These are phyloP conservation scores for Onychomys arenicola DNA, from an alignment of 2,797 vertebrate genomes.

Conservation along the genomic window DNA sequence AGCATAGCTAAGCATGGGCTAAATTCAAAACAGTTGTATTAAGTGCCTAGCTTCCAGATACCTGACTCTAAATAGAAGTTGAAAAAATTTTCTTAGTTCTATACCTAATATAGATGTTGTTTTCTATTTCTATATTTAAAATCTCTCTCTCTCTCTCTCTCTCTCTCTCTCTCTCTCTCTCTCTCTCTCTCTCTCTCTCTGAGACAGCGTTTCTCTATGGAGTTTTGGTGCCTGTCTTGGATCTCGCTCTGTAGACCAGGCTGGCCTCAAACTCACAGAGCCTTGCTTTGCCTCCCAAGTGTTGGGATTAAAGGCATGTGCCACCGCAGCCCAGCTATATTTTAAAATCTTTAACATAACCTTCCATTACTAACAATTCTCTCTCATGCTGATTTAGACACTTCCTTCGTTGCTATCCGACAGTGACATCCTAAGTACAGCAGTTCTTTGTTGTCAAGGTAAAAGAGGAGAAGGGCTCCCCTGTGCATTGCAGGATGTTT, in stretches of 20 bases:
- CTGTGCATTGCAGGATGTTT: background rate
- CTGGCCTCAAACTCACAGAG: no score
- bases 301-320: no score
- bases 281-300: no score
- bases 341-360: background rate
- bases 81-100: background rate
- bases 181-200: no score
- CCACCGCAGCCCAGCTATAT: no score
- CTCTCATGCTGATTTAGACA: slow-evolving; percentile 42
- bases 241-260: no score
- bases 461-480: background rate
- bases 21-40: background rate
- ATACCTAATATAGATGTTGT: background rate
- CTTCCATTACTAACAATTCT: background rate
- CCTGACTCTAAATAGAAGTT: background rate
- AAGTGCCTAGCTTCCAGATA: background rate
- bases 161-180: no score
- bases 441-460: background rate
- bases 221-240: no score
- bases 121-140: background rate
- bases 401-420: background rate
- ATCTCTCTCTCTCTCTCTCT: no score
- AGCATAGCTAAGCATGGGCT: background rate
- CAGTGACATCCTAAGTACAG: background rate
- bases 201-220: no score